Conservation (phyloP, 2,888 invertebrate species). For the Ophion obscuratus region DNA sequence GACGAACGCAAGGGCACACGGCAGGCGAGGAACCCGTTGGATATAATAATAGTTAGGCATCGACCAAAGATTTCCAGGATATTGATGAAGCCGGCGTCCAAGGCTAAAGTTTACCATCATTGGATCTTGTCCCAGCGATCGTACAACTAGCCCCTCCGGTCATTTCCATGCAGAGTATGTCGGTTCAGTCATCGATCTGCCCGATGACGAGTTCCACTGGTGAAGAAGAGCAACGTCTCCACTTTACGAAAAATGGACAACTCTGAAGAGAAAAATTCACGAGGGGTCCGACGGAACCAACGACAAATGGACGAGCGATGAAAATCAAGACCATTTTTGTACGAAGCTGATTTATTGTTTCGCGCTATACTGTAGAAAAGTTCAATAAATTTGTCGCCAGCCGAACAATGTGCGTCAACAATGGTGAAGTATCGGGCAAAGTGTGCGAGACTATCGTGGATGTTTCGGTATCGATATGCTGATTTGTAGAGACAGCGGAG, state of each 20-base stretch:
- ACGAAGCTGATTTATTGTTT: background rate
- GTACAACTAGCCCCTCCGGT: background rate
- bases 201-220: background rate
- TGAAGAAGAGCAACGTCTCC: background rate
- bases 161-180: background rate
- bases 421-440: background rate
- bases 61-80: slow-evolving; percentile 9
- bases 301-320: background rate
- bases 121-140: slow-evolving; percentile 1
- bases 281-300: background rate
- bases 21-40: slow-evolving; percentile 10
- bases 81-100: background rate
- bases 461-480: background rate
- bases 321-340: background rate
- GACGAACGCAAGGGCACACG: background rate
- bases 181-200: background rate
- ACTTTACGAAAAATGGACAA: background rate
- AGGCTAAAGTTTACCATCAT: slow-evolving; percentile 22
- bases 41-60: slow-evolving; percentile 25
- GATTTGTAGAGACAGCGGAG: background rate
- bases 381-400: background rate
- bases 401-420: background rate
- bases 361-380: background rate
- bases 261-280: background rate
- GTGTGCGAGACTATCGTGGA: background rate